phyloP scores from a whole-genome alignment of 1,140 invertebrate genomes.

The Pseudomyrmex flavicornis region DNA sequence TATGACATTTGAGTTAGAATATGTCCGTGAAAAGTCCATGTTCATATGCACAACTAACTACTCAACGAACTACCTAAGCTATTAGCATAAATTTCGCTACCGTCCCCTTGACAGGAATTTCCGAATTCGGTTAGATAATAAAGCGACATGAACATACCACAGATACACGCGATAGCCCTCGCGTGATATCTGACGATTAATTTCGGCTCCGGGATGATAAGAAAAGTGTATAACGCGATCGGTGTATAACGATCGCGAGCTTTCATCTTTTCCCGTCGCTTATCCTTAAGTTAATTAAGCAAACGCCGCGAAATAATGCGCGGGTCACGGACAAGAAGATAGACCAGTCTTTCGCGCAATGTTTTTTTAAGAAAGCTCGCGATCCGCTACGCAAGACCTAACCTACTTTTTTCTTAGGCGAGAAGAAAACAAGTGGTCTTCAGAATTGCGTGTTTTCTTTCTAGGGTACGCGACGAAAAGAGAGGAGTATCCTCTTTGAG shows the following conservation, averaged over 20 bases:
- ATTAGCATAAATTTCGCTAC: constrained; percentile 13
- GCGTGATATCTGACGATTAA: constrained; percentile 47
- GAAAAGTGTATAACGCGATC: constrained; percentile 48
- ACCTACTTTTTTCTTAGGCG: constrained; percentile 6
- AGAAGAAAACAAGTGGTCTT: constrained; percentile 21
- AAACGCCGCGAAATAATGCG: constrained; percentile 41
- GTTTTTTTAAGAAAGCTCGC: constrained; percentile 2
- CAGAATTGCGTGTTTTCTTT: constrained; percentile 29
- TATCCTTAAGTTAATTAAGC: constrained; percentile 56
- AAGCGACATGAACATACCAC: constrained; percentile 30
- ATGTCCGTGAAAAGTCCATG: no score
- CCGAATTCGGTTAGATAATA: constrained; percentile 48
- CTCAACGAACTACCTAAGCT: no score
- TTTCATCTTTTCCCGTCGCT: constrained; percentile 23
- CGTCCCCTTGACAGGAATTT: constrained; percentile 29
- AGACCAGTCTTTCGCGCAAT: background rate
- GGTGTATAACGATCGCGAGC: constrained; percentile 37
- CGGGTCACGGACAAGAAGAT: constrained; percentile 46
- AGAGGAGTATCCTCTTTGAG: background rate
- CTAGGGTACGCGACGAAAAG: background rate
- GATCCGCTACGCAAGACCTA: constrained; percentile 27
- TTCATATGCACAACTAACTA: no score
- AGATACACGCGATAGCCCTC: constrained; percentile 53
- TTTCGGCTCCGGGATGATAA: constrained; percentile 37
- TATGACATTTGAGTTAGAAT: no score